Percentiles rank a stretch among this genome's conserved stretches.
Evolutionary conservation across 2,888 invertebrate genomes (phyloP).

Genomic region (Archaeoteleia sp.): DNA sequence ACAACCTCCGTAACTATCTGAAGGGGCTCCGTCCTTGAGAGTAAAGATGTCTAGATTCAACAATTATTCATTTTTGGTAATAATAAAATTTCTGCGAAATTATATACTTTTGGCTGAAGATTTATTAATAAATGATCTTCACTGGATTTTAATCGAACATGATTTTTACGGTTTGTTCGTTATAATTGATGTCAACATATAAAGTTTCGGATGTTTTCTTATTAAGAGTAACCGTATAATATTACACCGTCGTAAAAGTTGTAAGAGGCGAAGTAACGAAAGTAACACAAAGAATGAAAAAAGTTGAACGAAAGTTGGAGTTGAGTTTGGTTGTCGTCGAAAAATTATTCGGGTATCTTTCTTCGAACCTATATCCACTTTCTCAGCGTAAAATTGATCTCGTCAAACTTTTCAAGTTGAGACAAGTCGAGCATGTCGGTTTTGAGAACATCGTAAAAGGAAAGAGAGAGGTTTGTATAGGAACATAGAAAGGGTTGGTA

Average conservation of each 20-base stretch:
- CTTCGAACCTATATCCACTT: not conserved
- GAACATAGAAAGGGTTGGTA: too few species aligned
- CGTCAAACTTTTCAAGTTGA: slow-evolving; percentile 60
- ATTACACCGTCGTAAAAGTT: not conserved
- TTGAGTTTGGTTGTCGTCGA: slow-evolving; percentile 1
- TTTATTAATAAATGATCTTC: too few species aligned
- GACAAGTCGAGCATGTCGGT: slow-evolving; percentile 14
- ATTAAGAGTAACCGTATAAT: not conserved
- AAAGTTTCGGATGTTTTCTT: not conserved
- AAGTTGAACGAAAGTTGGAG: not conserved
- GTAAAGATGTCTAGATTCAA: too few species aligned
- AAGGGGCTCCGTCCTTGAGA: too few species aligned
- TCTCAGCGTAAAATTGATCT: slow-evolving; percentile 62
- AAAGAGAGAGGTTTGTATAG: slow-evolving; percentile 6
- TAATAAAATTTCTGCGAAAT: too few species aligned
- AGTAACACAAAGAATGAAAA: not conserved
- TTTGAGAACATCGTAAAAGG: slow-evolving; percentile 42
- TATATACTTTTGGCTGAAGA: too few species aligned
- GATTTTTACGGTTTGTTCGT: too few species aligned
- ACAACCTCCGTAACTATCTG: too few species aligned
- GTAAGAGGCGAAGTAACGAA: not conserved
- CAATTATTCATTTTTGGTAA: too few species aligned
- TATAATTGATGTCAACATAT: too few species aligned
- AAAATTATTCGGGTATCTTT: slow-evolving; percentile 7
- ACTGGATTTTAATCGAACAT: too few species aligned